Conservation (phyloP, 2,113 vertebrate genomes). For the Gulo gulo region DNA sequence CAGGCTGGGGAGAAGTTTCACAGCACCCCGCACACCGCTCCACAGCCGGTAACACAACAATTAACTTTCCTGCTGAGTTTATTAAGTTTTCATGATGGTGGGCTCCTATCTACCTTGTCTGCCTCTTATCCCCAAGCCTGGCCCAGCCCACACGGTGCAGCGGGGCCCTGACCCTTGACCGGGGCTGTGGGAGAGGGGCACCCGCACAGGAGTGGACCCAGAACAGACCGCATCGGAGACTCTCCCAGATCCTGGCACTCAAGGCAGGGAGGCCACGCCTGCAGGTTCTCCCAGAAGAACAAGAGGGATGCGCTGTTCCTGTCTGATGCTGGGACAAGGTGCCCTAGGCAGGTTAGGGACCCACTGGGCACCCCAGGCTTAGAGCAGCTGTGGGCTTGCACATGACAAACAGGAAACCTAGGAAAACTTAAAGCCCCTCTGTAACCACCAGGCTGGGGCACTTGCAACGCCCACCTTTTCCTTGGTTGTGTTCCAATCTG, state of each 20-base stretch:
- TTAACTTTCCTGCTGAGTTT: neutral
- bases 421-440: too few relatives aligned
- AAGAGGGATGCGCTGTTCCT: neutral
- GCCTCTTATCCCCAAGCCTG: neutral
- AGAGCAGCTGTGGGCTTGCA: neutral
- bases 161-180: neutral
- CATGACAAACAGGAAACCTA: too few relatives aligned
- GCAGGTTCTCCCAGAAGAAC: neutral
- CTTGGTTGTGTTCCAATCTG: conserved; percentile 94
- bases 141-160: neutral
- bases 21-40: neutral
- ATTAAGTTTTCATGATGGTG: neutral
- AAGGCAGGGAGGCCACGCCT: neutral
- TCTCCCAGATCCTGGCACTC: neutral
- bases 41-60: neutral
- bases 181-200: neutral
- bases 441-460: neutral
- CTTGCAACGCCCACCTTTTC: conserved; percentile 86
- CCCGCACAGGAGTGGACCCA: neutral
- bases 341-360: neutral
- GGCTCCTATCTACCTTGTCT: neutral
- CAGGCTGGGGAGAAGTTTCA: neutral
- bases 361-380: neutral
- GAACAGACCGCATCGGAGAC: too few relatives aligned
- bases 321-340: too few relatives aligned